A percentile compares a stretch with the other conserved stretches of the same genome.
Evolutionary conservation across 2,888 invertebrate species (phyloP).

Genomic region (Eledone cirrhosa): DNA sequence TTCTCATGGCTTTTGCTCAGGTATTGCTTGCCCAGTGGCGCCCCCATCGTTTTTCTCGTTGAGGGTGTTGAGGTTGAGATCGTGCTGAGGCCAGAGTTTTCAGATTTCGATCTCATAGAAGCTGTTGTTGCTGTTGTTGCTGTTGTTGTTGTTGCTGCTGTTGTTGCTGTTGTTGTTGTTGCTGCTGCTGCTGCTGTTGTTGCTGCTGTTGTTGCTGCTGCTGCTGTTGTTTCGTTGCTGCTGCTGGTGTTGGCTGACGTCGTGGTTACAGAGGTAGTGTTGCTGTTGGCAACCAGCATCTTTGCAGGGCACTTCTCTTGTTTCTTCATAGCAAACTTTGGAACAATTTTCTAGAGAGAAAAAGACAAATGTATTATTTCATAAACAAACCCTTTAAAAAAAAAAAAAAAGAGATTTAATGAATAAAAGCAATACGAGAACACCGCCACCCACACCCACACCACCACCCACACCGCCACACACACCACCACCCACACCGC

Average conservation of each 20-base stretch:
- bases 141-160: conserved; percentile 32
- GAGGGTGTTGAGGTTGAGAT: conserved; percentile 37
- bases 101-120: conserved; percentile 56
- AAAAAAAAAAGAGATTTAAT: no score
- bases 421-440: no score
- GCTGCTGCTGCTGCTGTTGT: conserved; percentile 36
- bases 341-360: neutral
- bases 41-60: conserved; percentile 39
- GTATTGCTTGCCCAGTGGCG: conserved; percentile 53
- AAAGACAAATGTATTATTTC: no score
- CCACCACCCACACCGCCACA: no score
- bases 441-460: no score
- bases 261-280: conserved; percentile 47
- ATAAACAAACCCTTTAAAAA: no score
- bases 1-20: conserved; percentile 65
- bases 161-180: conserved; percentile 29
- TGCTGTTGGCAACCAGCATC: neutral
- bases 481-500: no score
- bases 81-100: conserved; percentile 45
- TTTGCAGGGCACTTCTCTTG: conserved; percentile 1
- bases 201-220: conserved; percentile 35
- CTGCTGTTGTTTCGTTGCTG: conserved; percentile 36
- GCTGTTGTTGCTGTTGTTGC: conserved; percentile 35
- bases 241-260: conserved; percentile 48
- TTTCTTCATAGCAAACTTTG: conserved; percentile 20